These are phyloP conservation scores for Philopedon plagiatum DNA, from an alignment of 2,888 invertebrate genomes.

Conservation along the genomic window DNA sequence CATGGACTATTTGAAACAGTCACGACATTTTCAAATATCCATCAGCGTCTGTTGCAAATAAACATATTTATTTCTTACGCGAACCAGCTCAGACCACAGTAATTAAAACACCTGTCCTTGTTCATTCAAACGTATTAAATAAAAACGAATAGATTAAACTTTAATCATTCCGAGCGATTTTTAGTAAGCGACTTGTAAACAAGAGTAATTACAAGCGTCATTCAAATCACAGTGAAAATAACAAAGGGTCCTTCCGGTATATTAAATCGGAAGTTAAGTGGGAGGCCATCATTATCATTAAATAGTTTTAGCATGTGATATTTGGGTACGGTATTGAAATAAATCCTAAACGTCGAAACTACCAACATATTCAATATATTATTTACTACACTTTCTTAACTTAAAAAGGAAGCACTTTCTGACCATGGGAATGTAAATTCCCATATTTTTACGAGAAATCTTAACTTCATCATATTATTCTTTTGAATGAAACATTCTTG, in stretches of 20 bases:
- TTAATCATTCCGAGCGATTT: neutral
- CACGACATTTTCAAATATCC: slow-evolving; percentile 43
- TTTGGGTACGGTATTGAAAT: neutral
- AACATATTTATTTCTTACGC: slow-evolving; percentile 9
- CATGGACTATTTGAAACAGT: slow-evolving; percentile 23
- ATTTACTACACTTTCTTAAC: too few species aligned
- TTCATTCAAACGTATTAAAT: neutral
- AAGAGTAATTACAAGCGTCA: slow-evolving; percentile 37
- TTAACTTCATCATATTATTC: too few species aligned
- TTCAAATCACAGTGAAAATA: slow-evolving; percentile 45
- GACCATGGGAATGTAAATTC: too few species aligned
- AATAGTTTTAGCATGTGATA: slow-evolving; percentile 49
- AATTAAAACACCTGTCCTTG: neutral
- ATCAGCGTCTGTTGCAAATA: slow-evolving; percentile 20
- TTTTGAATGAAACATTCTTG: too few species aligned
- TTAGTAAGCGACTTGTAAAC: neutral
- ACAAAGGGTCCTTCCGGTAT: slow-evolving; percentile 61
- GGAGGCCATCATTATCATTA: slow-evolving; percentile 50
- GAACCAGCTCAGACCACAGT: neutral
- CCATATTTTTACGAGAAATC: too few species aligned
- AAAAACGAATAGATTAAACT: neutral
- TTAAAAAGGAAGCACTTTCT: too few species aligned
- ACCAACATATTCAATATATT: too few species aligned
- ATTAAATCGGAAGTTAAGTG: slow-evolving; percentile 60
- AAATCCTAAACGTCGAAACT: neutral